A percentile compares a stretch with the other conserved stretches of the same genome.
Conservation (phyloP, 2,113 vertebrate genomes). For the Sorex araneus region DNA sequence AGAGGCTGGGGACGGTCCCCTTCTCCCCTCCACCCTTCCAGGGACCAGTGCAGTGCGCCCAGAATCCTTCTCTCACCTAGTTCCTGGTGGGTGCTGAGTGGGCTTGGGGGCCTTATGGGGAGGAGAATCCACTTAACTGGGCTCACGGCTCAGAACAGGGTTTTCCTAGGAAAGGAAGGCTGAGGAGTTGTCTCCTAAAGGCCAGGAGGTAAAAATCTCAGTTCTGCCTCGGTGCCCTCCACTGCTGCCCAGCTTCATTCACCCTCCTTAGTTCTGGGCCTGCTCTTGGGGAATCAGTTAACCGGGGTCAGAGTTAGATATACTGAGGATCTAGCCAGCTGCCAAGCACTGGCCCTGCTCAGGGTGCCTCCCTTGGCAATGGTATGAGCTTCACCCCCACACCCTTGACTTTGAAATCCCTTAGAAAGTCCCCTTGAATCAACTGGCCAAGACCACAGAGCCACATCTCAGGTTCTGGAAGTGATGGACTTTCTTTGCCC, state of each 20-base stretch:
- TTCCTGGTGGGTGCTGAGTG: background rate
- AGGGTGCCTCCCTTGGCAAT: background rate
- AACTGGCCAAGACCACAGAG: background rate
- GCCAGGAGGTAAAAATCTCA: conserved; percentile 7
- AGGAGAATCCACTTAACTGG: background rate
- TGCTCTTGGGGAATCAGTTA: background rate
- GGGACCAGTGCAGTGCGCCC: background rate
- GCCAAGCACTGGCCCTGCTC: background rate
- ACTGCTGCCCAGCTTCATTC: background rate
- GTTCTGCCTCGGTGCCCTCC: background rate
- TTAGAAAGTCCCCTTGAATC: conserved; percentile 22
- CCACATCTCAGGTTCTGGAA: conserved; percentile 6
- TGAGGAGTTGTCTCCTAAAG: background rate
- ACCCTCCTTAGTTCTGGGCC: conserved; percentile 12
- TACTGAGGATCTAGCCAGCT: background rate
- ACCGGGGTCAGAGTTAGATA: background rate
- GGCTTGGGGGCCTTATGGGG: background rate
- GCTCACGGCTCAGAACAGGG: background rate
- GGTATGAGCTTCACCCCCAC: too few species aligned
- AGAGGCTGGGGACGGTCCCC: background rate
- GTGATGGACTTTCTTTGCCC: background rate
- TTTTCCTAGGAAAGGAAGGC: conserved; percentile 30
- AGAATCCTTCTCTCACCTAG: background rate
- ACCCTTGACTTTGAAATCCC: background rate
- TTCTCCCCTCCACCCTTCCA: background rate